A percentile compares a stretch with the other conserved stretches of the same genome.
Conservation (phyloP, 1,140 invertebrate genomes). For the Lithobius niger region DNA sequence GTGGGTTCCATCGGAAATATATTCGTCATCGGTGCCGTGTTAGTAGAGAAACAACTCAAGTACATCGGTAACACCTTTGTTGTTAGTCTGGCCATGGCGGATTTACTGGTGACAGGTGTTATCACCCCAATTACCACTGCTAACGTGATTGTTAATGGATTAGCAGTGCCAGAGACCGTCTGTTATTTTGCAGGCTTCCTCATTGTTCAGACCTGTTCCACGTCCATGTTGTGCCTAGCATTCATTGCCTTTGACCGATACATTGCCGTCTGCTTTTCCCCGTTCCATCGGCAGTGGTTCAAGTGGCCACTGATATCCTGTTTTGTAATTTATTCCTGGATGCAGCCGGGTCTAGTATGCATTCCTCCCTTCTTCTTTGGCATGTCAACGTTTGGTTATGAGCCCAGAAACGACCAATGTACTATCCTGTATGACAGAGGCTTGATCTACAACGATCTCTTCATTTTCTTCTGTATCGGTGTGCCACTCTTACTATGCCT, state of each 20-base stretch:
- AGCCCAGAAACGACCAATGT: neutral
- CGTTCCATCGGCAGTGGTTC: neutral
- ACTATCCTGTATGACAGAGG: neutral
- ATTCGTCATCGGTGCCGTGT: neutral
- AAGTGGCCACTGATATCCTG: neutral
- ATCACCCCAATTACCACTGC: neutral
- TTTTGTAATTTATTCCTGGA: neutral
- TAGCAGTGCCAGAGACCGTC: neutral
- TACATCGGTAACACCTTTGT: neutral
- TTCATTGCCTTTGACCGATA: neutral
- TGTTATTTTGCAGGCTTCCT: neutral
- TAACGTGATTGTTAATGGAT: neutral
- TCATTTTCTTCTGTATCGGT: neutral
- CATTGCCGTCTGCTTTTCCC: neutral
- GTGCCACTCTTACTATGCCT: neutral
- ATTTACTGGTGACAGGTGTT: neutral
- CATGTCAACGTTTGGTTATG: neutral
- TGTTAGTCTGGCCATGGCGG: slow-evolving; percentile 8
- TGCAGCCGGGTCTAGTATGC: neutral
- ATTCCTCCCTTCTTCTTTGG: neutral
- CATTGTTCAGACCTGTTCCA: neutral
- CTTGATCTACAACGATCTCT: neutral
- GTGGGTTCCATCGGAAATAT: neutral
- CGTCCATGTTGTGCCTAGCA: neutral
- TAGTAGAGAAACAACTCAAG: neutral